These are phyloP conservation scores for Acanthopleura granulata DNA, from an alignment of 2,888 invertebrate species.

Conservation along the genomic window DNA sequence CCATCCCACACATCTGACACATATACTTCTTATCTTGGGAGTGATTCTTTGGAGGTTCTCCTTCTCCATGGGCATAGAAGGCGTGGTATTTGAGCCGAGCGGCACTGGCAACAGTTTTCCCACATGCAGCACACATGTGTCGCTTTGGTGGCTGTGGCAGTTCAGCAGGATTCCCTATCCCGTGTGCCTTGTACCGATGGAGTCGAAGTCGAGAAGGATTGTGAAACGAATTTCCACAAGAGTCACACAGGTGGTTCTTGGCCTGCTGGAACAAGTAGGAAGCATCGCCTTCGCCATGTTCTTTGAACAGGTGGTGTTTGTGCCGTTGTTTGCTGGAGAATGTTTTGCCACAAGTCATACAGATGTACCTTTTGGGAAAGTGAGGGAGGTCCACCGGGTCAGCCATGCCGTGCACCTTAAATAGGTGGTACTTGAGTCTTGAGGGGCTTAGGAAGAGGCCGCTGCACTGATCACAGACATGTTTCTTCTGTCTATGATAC, in stretches of 20 bases:
- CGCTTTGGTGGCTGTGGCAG: neutral
- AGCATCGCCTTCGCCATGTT: constrained; percentile 1
- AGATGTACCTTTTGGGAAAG: neutral
- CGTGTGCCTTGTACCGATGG: neutral
- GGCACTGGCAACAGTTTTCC: neutral
- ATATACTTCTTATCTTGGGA: neutral
- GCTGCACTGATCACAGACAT: neutral
- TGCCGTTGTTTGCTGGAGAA: neutral
- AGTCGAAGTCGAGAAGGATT: neutral
- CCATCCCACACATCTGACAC: neutral
- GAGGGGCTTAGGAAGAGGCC: neutral
- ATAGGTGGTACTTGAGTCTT: neutral
- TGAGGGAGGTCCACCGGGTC: neutral
- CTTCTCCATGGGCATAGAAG: neutral
- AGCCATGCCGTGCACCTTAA: neutral
- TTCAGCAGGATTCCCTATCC: neutral
- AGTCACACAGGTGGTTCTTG: neutral
- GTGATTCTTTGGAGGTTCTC: neutral
- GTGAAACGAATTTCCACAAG: neutral
- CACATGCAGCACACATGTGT: neutral
- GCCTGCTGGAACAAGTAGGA: neutral
- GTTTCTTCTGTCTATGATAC: neutral
- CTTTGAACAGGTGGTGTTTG: constrained; percentile 1
- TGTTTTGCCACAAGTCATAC: neutral
- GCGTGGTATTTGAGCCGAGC: neutral